A percentile compares a stretch with the other conserved stretches of the same genome.
These are phyloP conservation scores for Hypotaenidia philippensis DNA, from an alignment of 2,797 vertebrate genomes.

Conservation along the genomic window DNA sequence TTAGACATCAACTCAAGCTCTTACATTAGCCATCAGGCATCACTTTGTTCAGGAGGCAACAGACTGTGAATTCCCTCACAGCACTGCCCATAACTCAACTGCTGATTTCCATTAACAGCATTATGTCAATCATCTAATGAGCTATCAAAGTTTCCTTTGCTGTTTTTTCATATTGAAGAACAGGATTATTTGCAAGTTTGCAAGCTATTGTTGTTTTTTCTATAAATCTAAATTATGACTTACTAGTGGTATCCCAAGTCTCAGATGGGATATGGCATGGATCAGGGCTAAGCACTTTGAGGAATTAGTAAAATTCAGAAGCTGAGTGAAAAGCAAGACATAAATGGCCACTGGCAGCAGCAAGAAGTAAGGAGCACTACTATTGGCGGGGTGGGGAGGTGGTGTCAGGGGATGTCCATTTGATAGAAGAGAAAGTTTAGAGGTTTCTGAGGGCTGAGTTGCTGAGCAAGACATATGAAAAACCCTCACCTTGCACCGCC, in stretches of 20 bases:
- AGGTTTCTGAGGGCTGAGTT: background rate
- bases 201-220: background rate
- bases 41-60: background rate
- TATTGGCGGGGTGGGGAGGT: background rate
- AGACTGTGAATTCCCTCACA: background rate
- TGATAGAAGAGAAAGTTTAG: background rate
- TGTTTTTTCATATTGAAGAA: background rate
- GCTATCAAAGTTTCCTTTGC: background rate
- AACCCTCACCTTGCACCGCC: fast-evolving
- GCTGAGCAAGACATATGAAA: fast-evolving
- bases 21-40: background rate
- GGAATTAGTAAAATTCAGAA: background rate
- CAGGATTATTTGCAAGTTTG: background rate
- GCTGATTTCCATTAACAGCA: background rate
- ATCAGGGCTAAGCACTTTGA: background rate
- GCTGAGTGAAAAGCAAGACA: background rate
- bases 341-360: background rate
- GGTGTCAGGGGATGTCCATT: background rate
- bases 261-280: background rate
- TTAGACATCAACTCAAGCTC: background rate
- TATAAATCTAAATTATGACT: background rate
- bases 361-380: background rate
- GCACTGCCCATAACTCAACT: background rate
- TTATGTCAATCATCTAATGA: background rate
- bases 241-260: background rate